Evolutionary conservation across 2,888 invertebrate species (phyloP).

Genomic region (Erynnis tages): DNA sequence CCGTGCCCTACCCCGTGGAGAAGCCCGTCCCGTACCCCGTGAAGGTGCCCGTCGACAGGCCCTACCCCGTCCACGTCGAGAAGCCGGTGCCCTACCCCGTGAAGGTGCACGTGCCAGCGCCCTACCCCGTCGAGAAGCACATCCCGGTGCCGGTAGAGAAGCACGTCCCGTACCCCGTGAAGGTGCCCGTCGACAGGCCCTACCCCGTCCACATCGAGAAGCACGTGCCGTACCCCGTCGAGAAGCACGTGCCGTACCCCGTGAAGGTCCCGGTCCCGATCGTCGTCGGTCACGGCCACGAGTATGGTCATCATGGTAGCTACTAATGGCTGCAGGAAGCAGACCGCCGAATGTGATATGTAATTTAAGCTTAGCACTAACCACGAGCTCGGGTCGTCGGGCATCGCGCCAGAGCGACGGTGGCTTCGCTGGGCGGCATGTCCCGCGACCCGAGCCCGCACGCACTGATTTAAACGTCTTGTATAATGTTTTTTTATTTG

Average conservation of each 20-base stretch:
- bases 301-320: conserved; percentile 77
- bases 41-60: conserved; percentile 83
- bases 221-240: conserved; percentile 77
- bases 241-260: conserved; percentile 74
- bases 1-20: conserved; percentile 84
- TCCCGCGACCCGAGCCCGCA: conserved; percentile 54
- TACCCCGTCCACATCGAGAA: conserved; percentile 80
- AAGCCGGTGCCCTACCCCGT: conserved; percentile 78
- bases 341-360: conserved; percentile 78
- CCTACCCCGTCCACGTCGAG: conserved; percentile 79
- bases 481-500: conserved; percentile 53
- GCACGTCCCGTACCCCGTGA: conserved; percentile 84
- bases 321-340: conserved; percentile 80
- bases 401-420: conserved; percentile 51
- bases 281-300: conserved; percentile 69
- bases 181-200: conserved; percentile 83
- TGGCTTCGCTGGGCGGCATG: conserved; percentile 48
- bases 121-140: conserved; percentile 85
- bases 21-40: conserved; percentile 84
- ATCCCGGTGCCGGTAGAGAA: conserved; percentile 81
- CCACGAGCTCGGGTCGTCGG: conserved; percentile 58
- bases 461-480: conserved; percentile 63
- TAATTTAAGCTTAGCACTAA: conserved; percentile 76
- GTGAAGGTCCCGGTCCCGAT: conserved; percentile 82
- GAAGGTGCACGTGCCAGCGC: conserved; percentile 81